Evolutionary conservation across 2,888 invertebrate genomes (phyloP).

Genomic region (Congeria kusceri): DNA sequence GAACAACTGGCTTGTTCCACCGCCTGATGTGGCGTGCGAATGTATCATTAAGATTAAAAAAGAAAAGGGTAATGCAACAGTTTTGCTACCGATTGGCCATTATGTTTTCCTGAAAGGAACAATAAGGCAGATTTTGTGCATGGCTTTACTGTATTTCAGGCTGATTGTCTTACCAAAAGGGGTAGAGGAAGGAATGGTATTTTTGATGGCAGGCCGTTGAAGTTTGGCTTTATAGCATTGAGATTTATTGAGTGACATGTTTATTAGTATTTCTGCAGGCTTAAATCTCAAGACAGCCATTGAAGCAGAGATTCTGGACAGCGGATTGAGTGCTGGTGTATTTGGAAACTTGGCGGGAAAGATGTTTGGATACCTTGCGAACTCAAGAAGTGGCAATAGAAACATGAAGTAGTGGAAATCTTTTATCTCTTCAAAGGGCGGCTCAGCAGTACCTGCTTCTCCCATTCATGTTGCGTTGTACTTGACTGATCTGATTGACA

Average conservation of each 20-base stretch:
- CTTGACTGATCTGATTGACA: slow-evolving; percentile 41
- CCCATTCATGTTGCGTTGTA: slow-evolving; percentile 39
- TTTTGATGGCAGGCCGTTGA: slow-evolving; percentile 26
- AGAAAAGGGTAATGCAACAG: slow-evolving; percentile 29
- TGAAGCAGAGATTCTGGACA: slow-evolving; percentile 7
- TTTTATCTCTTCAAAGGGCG: slow-evolving; percentile 23
- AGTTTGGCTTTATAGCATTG: slow-evolving; percentile 24
- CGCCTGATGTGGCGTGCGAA: slow-evolving; percentile 33
- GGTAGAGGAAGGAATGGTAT: slow-evolving; percentile 42
- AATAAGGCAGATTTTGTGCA: slow-evolving; percentile 11
- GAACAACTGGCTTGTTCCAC: slow-evolving; percentile 58
- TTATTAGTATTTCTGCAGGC: slow-evolving; percentile 14
- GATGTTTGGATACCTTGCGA: slow-evolving; percentile 27
- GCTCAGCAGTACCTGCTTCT: slow-evolving; percentile 24
- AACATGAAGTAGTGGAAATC: slow-evolving; percentile 45
- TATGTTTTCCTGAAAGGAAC: slow-evolving; percentile 14
- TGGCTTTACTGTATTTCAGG: slow-evolving; percentile 13
- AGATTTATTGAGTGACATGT: slow-evolving; percentile 6
- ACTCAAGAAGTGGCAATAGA: slow-evolving; percentile 39
- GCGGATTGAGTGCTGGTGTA: background rate
- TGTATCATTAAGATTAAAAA: slow-evolving; percentile 35
- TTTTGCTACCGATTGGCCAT: slow-evolving; percentile 46
- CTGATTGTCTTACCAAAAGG: slow-evolving; percentile 10
- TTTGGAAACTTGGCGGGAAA: slow-evolving; percentile 16
- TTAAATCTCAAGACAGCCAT: slow-evolving; percentile 16